Base-by-base conservation (phyloP, 1,140 invertebrate species). In the Zaprionus tsacasi region DNA sequence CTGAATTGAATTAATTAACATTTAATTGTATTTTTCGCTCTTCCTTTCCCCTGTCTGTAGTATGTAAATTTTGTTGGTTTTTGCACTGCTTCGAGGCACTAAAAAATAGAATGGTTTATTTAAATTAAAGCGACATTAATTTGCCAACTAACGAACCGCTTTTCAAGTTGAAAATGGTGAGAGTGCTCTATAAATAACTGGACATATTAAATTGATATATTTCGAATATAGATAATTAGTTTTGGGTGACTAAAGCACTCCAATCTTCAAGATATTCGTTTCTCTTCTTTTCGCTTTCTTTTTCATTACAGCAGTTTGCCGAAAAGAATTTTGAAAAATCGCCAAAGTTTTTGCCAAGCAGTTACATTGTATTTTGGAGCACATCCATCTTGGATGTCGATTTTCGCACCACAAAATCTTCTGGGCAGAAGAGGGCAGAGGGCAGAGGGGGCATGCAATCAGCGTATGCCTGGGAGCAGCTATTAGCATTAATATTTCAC, bases 401-500 rank as follows among this genome's bases (percentile, higher is more conserved):
- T 17, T 54, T 40, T 27, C 35, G 27, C 64, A 25, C 5, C 64
- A 25, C 38, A 33, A 17, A 35, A 15, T n/a, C 36, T 43, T 15
- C 11, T 11, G 48, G 43, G 13, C 45, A 48, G 17, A 30, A 48
- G 17, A 30, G 13, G 13, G 1, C 55, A 12, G 38, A 57, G 27
- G 27, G 33, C 38, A 56, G 52, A 65, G 33, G 57, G 33, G 21
- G 21, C n/a, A n/a, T 30, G 56, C 52, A 70, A 48, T 57, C 60
- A 12, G 50, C 27, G 33, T 36, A 7, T 81, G 58, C 54, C 74
- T 71, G 58, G 75, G 67, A 75, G 43, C 40, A 67, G 81, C 81
- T 74, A 77, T 82, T 80, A 65, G 81, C 67, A 82, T 82, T 82
- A 82, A 82, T 82, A 82, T 82, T 82, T 82, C 75, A 82, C 69